These are phyloP conservation scores for Lithosia quadra DNA, from an alignment of 2,888 invertebrate genomes.

Conservation along the genomic window DNA sequence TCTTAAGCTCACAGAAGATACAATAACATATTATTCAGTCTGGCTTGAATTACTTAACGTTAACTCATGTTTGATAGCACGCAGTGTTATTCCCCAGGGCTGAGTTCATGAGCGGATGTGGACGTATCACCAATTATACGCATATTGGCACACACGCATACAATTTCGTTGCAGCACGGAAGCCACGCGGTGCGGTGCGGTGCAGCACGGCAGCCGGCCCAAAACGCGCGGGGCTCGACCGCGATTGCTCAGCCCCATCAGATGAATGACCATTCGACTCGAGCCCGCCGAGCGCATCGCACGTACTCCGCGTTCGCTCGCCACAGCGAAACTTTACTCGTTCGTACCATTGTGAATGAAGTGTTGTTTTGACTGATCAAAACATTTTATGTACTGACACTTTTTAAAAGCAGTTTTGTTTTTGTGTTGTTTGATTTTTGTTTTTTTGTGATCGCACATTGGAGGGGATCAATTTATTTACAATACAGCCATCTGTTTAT, in stretches of 20 bases:
- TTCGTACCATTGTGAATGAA: constrained; percentile 72
- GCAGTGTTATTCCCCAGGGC: constrained; percentile 16
- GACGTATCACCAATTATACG: constrained; percentile 72
- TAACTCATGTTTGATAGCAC: constrained; percentile 8
- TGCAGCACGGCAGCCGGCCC: constrained; percentile 20
- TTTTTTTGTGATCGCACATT: constrained; percentile 78
- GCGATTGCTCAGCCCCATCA: constrained; percentile 21
- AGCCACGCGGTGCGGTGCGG: constrained; percentile 41
- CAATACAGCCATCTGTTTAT: constrained; percentile 78
- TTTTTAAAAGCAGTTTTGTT: constrained; percentile 72
- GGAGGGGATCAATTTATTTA: constrained; percentile 81
- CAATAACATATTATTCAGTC: not conserved
- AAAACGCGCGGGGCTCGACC: constrained; percentile 33
- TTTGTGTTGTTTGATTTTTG: constrained; percentile 79
- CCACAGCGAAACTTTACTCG: constrained; percentile 77
- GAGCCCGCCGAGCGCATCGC: constrained; percentile 67
- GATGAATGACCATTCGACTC: constrained; percentile 69
- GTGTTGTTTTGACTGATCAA: constrained; percentile 71
- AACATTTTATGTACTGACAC: constrained; percentile 63
- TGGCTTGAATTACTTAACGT: constrained; percentile 15
- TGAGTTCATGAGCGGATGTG: constrained; percentile 59
- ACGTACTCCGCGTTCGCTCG: constrained; percentile 68
- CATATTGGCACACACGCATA: constrained; percentile 64
- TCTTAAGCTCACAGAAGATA: not conserved
- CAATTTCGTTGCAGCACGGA: constrained; percentile 64